A percentile compares a stretch with the other conserved stretches of the same genome.
phyloP scores from a whole-genome alignment of 2,797 vertebrate genomes.

The Apodemus agrarius region DNA sequence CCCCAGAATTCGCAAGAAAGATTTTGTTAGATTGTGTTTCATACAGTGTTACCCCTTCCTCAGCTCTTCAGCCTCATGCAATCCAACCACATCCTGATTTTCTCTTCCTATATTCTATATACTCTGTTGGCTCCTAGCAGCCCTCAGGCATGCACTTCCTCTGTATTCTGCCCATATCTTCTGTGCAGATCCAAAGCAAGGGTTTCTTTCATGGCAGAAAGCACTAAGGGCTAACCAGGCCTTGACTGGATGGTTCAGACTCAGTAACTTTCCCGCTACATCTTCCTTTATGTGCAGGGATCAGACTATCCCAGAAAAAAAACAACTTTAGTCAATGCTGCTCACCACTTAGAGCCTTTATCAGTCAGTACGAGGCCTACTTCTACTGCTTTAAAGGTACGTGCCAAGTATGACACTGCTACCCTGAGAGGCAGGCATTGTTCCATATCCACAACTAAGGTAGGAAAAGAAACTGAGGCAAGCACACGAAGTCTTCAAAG shows the following conservation, averaged over 20 bases:
- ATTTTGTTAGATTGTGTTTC: background rate
- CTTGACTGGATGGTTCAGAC: background rate
- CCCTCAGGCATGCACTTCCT: background rate
- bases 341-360: background rate
- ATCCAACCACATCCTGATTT: background rate
- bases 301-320: background rate
- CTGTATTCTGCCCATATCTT: background rate
- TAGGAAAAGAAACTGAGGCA: background rate
- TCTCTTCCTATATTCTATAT: background rate
- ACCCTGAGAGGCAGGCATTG: background rate
- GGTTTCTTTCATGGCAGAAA: background rate
- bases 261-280: rapidly evolving
- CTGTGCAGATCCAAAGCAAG: background rate
- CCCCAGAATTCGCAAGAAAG: background rate
- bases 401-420: no score
- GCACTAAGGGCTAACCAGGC: background rate
- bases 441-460: background rate
- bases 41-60: background rate
- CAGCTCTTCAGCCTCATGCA: background rate
- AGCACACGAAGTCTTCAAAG: background rate
- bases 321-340: background rate
- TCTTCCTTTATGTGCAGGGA: background rate
- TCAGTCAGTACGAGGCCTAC: background rate
- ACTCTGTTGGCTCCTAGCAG: background rate
- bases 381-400: background rate